phyloP scores from a whole-genome alignment of 2,797 vertebrate genomes.

The Danio aesculapii region DNA sequence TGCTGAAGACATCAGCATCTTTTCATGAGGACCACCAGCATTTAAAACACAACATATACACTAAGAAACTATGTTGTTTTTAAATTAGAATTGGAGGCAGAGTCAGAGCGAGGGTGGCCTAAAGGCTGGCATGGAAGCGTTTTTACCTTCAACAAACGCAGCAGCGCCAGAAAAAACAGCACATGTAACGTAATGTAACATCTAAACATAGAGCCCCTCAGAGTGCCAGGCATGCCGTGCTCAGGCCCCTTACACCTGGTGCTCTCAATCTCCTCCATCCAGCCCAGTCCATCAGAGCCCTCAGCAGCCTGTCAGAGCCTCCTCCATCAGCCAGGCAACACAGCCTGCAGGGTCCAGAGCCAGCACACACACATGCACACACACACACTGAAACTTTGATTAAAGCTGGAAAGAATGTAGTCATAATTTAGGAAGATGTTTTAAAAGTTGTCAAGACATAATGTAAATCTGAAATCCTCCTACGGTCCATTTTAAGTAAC shows the following conservation, averaged over 20 bases:
- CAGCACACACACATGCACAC: slow-evolving; percentile 56
- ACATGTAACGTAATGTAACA: slow-evolving; percentile 78
- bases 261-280: slow-evolving; percentile 73
- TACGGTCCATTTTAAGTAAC: not conserved
- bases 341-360: slow-evolving; percentile 59
- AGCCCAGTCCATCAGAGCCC: slow-evolving; percentile 55
- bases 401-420: slow-evolving; percentile 2
- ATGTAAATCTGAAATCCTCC: not conserved
- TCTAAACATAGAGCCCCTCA: slow-evolving; percentile 78
- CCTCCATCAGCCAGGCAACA: slow-evolving; percentile 70
- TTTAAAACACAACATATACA: slow-evolving; percentile 24
- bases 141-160: slow-evolving; percentile 62
- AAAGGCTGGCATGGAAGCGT: slow-evolving; percentile 32
- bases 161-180: slow-evolving; percentile 74
- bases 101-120: slow-evolving; percentile 50
- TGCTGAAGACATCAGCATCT: slow-evolving; percentile 1
- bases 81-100: slow-evolving; percentile 26
- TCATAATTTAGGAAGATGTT: slow-evolving; percentile 1
- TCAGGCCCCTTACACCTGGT: slow-evolving; percentile 74
- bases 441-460: slow-evolving; percentile 8
- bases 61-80: slow-evolving; percentile 23
- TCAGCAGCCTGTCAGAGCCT: slow-evolving; percentile 72
- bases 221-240: slow-evolving; percentile 74
- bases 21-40: slow-evolving; percentile 20
- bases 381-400: slow-evolving; percentile 13